A percentile compares a stretch with the other conserved stretches of the same genome.
phyloP scores from a whole-genome alignment of 2,888 invertebrate genomes.

The Agrotis exclamationis region DNA sequence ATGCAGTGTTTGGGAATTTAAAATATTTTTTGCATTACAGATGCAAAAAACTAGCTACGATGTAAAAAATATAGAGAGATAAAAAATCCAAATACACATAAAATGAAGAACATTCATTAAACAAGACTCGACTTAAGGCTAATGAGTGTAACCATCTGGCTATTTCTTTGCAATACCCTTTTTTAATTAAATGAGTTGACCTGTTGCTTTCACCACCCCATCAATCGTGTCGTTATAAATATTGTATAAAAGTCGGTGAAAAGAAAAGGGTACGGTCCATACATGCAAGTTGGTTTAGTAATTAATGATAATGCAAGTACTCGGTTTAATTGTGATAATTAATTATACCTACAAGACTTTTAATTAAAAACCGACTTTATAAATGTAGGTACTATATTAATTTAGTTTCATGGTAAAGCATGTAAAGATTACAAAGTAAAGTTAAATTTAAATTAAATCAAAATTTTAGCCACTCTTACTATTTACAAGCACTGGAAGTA shows the following conservation, averaged over 20 bases:
- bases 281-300: not conserved
- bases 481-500: too few species aligned
- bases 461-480: not conserved
- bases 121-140: not conserved
- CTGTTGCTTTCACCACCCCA: not conserved
- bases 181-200: not conserved
- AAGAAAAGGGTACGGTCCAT: slow-evolving; percentile 5
- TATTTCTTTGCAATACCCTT: too few species aligned
- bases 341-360: slow-evolving; percentile 20
- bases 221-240: not conserved
- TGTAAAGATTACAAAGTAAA: not conserved
- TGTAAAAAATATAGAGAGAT: too few species aligned
- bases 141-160: not conserved
- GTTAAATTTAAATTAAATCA: not conserved
- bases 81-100: too few species aligned
- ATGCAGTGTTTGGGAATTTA: too few species aligned
- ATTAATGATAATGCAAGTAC: not conserved
- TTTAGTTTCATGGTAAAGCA: slow-evolving; percentile 11
- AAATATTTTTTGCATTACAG: too few species aligned
- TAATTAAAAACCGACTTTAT: slow-evolving; percentile 2
- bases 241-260: not conserved
- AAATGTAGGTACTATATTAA: not conserved
- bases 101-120: not conserved
- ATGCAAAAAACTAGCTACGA: not conserved
- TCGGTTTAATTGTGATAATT: slow-evolving; percentile 14